Conservation (phyloP, 2,113 vertebrate species). For the Catharus fuscescens region DNA sequence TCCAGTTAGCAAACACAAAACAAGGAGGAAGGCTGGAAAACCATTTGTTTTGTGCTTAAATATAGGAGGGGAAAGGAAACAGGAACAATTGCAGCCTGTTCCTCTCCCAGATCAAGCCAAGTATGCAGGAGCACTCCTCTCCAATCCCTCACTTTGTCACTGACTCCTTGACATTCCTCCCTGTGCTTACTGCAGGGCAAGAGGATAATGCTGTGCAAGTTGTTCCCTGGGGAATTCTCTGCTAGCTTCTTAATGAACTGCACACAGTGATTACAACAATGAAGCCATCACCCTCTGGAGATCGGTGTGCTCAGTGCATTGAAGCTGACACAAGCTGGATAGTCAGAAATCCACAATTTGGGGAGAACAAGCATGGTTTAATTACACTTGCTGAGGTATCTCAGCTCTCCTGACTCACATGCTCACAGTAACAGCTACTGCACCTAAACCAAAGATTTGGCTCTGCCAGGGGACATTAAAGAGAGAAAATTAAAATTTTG, state of each 20-base stretch:
- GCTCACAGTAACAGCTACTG: background rate
- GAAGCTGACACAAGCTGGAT: background rate
- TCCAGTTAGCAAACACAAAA: conserved; percentile 61
- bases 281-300: background rate
- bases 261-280: background rate
- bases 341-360: background rate
- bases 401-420: background rate
- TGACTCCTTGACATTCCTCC: background rate
- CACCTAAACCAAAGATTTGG: background rate
- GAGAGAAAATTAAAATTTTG: background rate
- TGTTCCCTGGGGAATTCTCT: background rate
- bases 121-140: background rate
- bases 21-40: conserved; percentile 18
- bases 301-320: background rate
- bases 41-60: background rate
- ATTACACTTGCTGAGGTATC: background rate
- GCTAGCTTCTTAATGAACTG: background rate
- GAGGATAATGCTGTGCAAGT: background rate
- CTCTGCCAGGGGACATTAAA: background rate
- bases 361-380: background rate
- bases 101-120: background rate
- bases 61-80: background rate
- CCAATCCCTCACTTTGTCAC: background rate
- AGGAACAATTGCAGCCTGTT: background rate
- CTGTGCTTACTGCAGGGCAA: background rate